Evolutionary conservation across 1,140 invertebrate species (phyloP).

Genomic region (Manduca sexta): DNA sequence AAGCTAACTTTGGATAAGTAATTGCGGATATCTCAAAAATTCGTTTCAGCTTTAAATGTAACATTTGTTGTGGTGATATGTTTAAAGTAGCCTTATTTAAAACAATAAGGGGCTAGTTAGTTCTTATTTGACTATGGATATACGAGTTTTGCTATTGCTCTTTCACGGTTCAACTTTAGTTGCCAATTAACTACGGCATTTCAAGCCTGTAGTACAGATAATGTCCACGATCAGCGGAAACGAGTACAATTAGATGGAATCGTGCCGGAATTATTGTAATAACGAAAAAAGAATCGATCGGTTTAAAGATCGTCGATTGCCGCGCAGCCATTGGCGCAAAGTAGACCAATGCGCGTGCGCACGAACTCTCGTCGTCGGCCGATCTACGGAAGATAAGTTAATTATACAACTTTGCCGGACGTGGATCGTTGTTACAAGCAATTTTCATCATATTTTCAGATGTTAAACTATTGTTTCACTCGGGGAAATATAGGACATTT

Average conservation of each 20-base stretch:
- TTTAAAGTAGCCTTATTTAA: too few species aligned
- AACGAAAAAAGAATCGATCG: constrained; percentile 67
- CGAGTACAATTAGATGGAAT: constrained; percentile 65
- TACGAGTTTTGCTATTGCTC: too few species aligned
- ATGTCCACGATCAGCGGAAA: constrained; percentile 44
- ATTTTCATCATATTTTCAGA: constrained; percentile 52
- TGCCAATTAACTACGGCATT: too few species aligned
- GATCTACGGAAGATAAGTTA: constrained; percentile 64
- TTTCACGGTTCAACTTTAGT: too few species aligned
- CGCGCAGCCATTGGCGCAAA: constrained; percentile 47
- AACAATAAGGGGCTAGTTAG: too few species aligned
- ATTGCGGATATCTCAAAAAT: too few species aligned
- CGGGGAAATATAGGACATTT: too few species aligned
- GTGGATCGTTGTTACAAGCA: constrained; percentile 33
- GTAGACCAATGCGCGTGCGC: constrained; percentile 62
- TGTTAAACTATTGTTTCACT: constrained; percentile 30
- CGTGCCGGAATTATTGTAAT: constrained; percentile 70
- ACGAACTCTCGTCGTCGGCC: constrained; percentile 43
- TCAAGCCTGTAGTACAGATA: not conserved
- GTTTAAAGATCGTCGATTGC: constrained; percentile 50
- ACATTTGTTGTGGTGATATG: too few species aligned
- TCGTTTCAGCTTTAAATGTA: too few species aligned
- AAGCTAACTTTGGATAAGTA: too few species aligned
- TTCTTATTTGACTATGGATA: too few species aligned
- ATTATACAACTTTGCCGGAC: constrained; percentile 51